Percentiles rank a stretch among this genome's conserved stretches.
Conservation (phyloP, 2,888 invertebrate genomes). For the Rugalucina vietnamica region DNA sequence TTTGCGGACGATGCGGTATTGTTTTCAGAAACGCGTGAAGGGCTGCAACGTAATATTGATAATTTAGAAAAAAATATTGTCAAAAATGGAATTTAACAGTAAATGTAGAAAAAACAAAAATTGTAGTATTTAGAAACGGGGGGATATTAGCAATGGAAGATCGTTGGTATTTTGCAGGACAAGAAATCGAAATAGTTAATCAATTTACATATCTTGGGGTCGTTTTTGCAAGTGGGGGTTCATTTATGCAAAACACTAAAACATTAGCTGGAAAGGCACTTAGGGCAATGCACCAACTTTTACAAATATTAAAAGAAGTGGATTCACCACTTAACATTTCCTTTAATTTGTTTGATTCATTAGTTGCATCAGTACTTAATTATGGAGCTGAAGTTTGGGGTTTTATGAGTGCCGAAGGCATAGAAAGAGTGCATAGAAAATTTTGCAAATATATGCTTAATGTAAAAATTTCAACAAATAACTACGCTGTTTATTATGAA, state of each 20-base stretch:
- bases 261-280: no score
- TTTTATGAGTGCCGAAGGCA: neutral
- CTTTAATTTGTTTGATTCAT: no score
- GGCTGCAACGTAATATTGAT: constrained; percentile 23
- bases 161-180: neutral
- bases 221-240: no score
- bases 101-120: constrained; percentile 24
- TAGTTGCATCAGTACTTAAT: no score
- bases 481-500: neutral
- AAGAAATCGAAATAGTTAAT: neutral
- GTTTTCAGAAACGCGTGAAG: constrained; percentile 7
- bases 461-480: neutral
- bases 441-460: neutral
- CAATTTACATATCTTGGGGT: no score
- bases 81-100: constrained; percentile 19
- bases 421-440: neutral
- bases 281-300: no score
- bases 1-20: constrained; percentile 27
- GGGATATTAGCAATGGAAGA: neutral
- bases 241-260: no score
- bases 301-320: no score
- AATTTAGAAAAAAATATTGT: constrained; percentile 24
- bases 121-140: constrained; percentile 24
- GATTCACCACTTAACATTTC: no score
- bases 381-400: no score